Base-by-base conservation (phyloP, 2,888 invertebrate genomes). In the Ectemnius cavifrons region DNA sequence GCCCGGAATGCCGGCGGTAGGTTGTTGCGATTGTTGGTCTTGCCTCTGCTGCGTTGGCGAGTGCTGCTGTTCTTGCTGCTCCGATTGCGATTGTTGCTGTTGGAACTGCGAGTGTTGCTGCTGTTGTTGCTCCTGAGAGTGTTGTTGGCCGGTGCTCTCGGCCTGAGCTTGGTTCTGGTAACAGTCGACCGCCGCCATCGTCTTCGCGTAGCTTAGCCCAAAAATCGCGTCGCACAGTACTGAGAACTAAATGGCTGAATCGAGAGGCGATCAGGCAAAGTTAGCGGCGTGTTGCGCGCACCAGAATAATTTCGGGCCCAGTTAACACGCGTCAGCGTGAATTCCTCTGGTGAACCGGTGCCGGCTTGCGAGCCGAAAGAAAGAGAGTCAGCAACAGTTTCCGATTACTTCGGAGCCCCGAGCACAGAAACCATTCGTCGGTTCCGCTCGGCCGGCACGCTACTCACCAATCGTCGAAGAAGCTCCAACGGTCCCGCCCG, bases 1-100 rank as follows among this genome's bases (percentile, higher is more conserved):
- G 59, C 92, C 92, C 37, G 91, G 91, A 58, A 90, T 91, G 47
- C 90, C 89, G 66, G 91, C 90, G 57, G 91, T 90, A 2, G 91
- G 89, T 78, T 88, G 90, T 75, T 84, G 87, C 71, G 83, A 87
- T 71, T 82, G 82, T 4, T 77, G 81, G 63, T 80, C 80, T 58
- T 82, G 84, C 63, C 80, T 75, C 58, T 82, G 79, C 56, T 84
- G 83, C 64, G 83, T 80, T 56, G 82, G 81, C 67, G 80, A 73
- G 18, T 81, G 78, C n/a, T 78, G 62, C 64, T 73, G 37, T 37
- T 37, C 37, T 11, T 37, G 63, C 27, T 79, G 78, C 28, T 71
- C 77, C 63, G 77, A 63, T 57, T 82, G 75, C 8, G 74, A 60
- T 28, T 73, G 63, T 20, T 80, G 75, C 58, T 81, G 73, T 56